A percentile compares a stretch with the other conserved stretches of the same genome.
These are phyloP conservation scores for Muntiacus reevesi DNA, from an alignment of 2,113 vertebrate genomes.

Conservation along the genomic window DNA sequence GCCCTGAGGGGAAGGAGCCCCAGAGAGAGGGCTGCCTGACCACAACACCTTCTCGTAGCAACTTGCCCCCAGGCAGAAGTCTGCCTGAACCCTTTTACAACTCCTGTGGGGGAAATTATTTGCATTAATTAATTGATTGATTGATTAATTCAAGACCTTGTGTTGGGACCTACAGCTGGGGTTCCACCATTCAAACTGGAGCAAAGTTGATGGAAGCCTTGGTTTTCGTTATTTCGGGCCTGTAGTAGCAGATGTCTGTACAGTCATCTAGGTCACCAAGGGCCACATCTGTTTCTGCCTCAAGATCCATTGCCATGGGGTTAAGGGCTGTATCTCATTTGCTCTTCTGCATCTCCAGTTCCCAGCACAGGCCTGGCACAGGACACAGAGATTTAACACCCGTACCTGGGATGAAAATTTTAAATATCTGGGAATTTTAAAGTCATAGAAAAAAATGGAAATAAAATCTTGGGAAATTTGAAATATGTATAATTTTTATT, in stretches of 20 bases:
- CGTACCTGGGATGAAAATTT: neutral
- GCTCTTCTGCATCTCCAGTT: neutral
- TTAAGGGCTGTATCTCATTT: neutral
- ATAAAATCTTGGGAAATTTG: neutral
- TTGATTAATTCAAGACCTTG: neutral
- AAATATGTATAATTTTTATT: neutral
- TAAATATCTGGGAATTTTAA: neutral
- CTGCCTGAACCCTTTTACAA: neutral
- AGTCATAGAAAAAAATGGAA: neutral
- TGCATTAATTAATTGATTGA: neutral
- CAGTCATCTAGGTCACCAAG: neutral
- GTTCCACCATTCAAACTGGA: neutral
- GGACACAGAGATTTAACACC: neutral
- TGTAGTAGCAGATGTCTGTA: rapidly evolving
- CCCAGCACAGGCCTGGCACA: neutral
- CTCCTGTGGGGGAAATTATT: neutral
- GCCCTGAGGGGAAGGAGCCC: neutral
- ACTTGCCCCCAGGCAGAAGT: neutral
- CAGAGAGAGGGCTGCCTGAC: neutral
- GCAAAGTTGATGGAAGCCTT: neutral
- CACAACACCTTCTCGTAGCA: neutral
- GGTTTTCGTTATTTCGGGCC: neutral
- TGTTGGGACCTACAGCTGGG: neutral
- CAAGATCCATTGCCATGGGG: rapidly evolving
- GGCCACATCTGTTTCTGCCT: neutral